Conservation (phyloP, 2,888 invertebrate genomes). For the Poecilus cupreus region DNA sequence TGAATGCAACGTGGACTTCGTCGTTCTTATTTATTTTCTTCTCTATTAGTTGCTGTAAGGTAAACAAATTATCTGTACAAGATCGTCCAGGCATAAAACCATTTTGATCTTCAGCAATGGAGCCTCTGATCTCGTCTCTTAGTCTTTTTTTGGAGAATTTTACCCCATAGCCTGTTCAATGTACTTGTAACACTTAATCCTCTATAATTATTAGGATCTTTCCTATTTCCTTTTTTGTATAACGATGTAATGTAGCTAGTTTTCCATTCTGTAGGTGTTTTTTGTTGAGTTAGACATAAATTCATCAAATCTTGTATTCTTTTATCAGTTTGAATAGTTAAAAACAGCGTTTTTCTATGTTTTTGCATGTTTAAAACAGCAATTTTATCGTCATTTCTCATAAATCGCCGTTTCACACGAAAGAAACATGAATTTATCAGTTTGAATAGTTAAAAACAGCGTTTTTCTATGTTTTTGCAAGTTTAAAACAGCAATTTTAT, state of each 20-base stretch:
- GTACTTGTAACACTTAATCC: not conserved
- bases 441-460: too few relatives aligned
- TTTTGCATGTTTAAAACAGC: too few relatives aligned
- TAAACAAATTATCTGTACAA: not conserved
- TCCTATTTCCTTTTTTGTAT: not conserved
- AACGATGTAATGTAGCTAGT: not conserved
- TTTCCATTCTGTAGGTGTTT: not conserved
- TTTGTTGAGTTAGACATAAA: not conserved
- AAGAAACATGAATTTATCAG: too few relatives aligned
- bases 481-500: too few relatives aligned
- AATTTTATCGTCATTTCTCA: too few relatives aligned
- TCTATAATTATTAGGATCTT: not conserved
- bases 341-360: too few relatives aligned
- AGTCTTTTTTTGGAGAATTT: conserved; percentile 4
- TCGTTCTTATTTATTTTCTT: not conserved
- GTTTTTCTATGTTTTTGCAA: too few relatives aligned
- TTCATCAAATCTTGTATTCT: not conserved
- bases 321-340: too few relatives aligned
- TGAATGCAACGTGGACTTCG: not conserved
- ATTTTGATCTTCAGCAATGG: not conserved
- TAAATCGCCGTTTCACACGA: too few relatives aligned
- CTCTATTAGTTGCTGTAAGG: not conserved
- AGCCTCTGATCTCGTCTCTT: not conserved
- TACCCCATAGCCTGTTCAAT: not conserved
- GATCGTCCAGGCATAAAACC: conserved; percentile 2